Evolutionary conservation across 2,113 vertebrate genomes (phyloP), one percentile per base, ranked within the genome.

Genomic region (Perccottus glenii): DNA sequence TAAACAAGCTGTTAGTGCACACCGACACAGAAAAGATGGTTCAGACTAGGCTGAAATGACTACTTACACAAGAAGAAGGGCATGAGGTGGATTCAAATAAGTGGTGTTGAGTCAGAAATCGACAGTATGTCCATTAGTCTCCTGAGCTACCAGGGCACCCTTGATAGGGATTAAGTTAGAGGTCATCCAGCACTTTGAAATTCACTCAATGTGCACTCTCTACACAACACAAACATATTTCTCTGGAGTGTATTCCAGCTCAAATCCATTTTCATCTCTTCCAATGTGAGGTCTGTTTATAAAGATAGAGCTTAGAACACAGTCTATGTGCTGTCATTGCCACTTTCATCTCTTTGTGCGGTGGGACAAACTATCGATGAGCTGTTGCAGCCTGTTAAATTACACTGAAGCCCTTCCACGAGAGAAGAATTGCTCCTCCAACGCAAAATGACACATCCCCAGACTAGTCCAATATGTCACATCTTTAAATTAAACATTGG

Each of bases 251-350:
- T 42, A 52, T 61, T 77, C 64, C 32, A 59, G 57, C 76, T 78
- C 49, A 75, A 83, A 83, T 77, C 67, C 48, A 77, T 82, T 73
- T 86, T 81, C 69, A 82, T 75, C 73, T 60, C 64, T 73, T 65
- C 11, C 63, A 70, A 47, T 40, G 48, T 58, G 56, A 59, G 63
- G 64, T 60, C 55, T 65, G 70, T 76, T 82, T 53, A 77, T 77
- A 70, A 77, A 78, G 68, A 74, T 75, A 67, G 68, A 76, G 60
- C 45, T 63, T 6, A 56, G 43, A 78, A 59, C 16, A 27, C 68
- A 32, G 60, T 67, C 72, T 60, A 64, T 49, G 72, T 66, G 72
- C 71, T 77, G 81, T 68, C 80, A 61, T 15, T 36, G 69, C n/a
- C 74, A 65, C 68, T 77, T 85, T 63, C 11, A 77, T 81, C 64